Percentiles rank a stretch among this genome's conserved stretches.
These are phyloP conservation scores for Varecia variegata DNA, from an alignment of 2,797 vertebrate species.

Conservation along the genomic window DNA sequence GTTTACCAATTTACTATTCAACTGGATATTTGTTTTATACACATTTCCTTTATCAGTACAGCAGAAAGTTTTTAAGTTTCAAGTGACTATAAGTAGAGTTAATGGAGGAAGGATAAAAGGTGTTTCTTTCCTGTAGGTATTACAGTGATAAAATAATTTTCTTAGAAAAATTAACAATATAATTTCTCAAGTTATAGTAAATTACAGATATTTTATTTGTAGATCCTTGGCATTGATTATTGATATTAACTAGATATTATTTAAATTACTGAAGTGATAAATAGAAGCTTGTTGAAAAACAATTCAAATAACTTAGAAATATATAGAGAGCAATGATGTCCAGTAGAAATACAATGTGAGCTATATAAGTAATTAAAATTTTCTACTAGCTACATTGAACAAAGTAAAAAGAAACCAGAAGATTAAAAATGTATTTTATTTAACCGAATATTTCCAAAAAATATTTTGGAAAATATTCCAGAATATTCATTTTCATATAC, in stretches of 20 bases:
- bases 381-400: not conserved
- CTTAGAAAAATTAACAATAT: not conserved
- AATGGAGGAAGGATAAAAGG: slow-evolving; percentile 4
- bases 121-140: not conserved
- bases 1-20: slow-evolving; percentile 2
- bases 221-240: not conserved
- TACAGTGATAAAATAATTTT: not conserved
- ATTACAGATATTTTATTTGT: not conserved
- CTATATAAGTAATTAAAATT: not conserved
- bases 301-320: not conserved
- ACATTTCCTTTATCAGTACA: not conserved
- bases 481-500: not conserved
- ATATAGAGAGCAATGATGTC: not conserved
- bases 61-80: not conserved
- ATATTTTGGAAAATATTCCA: not conserved
- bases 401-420: not conserved
- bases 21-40: not conserved
- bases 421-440: not conserved
- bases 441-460: not conserved
- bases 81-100: not conserved
- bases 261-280: not conserved
- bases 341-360: not conserved
- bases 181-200: not conserved
- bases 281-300: slow-evolving; percentile 19
- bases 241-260: not conserved